These are phyloP conservation scores for Margaritifera margaritifera DNA, from an alignment of 2,888 invertebrate genomes.

Conservation along the genomic window DNA sequence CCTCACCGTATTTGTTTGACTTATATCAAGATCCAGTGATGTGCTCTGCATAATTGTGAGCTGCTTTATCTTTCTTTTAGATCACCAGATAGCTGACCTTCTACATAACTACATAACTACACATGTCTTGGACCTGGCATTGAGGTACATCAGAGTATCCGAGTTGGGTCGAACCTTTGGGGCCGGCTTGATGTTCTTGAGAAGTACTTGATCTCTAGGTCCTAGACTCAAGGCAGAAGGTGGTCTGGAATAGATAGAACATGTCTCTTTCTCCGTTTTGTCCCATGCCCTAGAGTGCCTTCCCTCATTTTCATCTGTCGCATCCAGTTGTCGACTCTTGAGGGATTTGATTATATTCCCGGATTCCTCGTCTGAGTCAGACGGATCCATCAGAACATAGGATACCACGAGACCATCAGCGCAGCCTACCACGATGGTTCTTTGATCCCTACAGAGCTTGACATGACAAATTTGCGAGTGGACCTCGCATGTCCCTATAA, in stretches of 20 bases:
- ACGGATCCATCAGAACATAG: constrained; percentile 64
- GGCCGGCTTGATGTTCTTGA: constrained; percentile 55
- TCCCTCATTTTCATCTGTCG: constrained; percentile 14
- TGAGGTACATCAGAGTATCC: constrained; percentile 55
- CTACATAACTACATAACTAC: constrained; percentile 44
- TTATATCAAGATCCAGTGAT: too few species aligned
- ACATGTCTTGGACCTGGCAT: constrained; percentile 55
- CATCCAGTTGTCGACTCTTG: constrained; percentile 26
- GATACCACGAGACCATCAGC: constrained; percentile 65
- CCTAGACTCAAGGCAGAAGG: constrained; percentile 53
- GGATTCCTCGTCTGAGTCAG: constrained; percentile 31
- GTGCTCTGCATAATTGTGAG: background rate
- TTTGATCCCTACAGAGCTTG: constrained; percentile 61
- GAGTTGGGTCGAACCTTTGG: constrained; percentile 55
- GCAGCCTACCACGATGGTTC: constrained; percentile 68
- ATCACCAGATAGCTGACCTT: too few species aligned
- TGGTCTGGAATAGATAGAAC: constrained; percentile 58
- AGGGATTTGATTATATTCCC: constrained; percentile 37
- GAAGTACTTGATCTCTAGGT: constrained; percentile 53
- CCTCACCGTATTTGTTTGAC: too few species aligned
- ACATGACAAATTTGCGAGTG: constrained; percentile 60
- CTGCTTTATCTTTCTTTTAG: background rate
- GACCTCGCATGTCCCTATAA: constrained; percentile 60
- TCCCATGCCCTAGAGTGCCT: constrained; percentile 59
- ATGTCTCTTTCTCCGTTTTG: constrained; percentile 48